Percentiles rank a stretch among this genome's conserved stretches.
These are phyloP conservation scores for Takifugu flavidus DNA, from an alignment of 2,113 vertebrate species.

Conservation along the genomic window DNA sequence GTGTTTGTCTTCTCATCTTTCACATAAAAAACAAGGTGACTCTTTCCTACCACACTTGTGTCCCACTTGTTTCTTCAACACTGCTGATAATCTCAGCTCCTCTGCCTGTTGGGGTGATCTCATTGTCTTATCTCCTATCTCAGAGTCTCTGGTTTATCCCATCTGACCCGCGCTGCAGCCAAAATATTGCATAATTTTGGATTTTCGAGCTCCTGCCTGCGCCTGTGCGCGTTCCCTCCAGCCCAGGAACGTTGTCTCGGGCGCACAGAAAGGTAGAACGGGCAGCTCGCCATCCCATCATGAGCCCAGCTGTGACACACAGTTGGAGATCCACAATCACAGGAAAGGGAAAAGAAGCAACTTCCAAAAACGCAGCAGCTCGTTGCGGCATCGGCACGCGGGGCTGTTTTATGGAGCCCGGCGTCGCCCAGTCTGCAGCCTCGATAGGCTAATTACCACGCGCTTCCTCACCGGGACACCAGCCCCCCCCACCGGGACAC, in stretches of 20 bases:
- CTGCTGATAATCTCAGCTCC: too few relatives aligned
- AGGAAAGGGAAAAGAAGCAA: slow-evolving; percentile 42
- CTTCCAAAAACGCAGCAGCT: slow-evolving; percentile 32
- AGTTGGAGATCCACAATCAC: slow-evolving; percentile 18
- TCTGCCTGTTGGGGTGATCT: not conserved
- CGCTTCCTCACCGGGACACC: slow-evolving; percentile 68
- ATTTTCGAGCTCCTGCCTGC: too few relatives aligned
- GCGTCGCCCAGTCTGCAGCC: slow-evolving; percentile 77
- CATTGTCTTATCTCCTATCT: not conserved
- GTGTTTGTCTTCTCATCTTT: not conserved
- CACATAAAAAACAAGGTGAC: not conserved
- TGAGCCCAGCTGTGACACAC: slow-evolving; percentile 21
- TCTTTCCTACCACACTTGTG: too few relatives aligned
- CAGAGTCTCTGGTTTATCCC: not conserved
- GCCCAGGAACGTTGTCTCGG: too few relatives aligned
- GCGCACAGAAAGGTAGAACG: too few relatives aligned
- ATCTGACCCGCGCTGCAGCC: not conserved
- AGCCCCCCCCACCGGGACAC: slow-evolving; percentile 11
- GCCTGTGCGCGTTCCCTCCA: too few relatives aligned
- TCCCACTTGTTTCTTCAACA: too few relatives aligned
- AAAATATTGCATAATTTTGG: not conserved
- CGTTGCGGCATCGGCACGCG: slow-evolving; percentile 58
- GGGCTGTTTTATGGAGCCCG: slow-evolving; percentile 66
- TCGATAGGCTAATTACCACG: slow-evolving; percentile 78
- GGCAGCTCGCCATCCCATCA: too few relatives aligned